These are phyloP conservation scores for Actenoides hombroni DNA, from an alignment of 2,113 vertebrate genomes.

Conservation along the genomic window DNA sequence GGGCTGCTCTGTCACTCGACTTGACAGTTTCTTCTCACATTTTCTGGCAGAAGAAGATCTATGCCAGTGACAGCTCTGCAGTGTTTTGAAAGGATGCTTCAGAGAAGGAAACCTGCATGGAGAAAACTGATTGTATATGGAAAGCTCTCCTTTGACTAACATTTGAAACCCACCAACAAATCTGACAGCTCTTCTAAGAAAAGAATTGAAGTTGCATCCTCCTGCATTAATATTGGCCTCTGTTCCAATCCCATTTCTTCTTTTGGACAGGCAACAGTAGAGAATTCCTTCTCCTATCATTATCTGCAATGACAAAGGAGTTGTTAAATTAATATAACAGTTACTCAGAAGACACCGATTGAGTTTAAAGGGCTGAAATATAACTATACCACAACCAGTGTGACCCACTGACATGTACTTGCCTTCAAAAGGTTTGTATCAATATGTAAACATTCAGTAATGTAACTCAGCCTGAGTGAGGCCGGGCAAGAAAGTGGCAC, in stretches of 20 bases:
- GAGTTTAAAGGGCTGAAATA: background rate
- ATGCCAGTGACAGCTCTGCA: background rate
- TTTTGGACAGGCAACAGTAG: constrained; percentile 92
- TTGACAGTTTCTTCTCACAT: background rate
- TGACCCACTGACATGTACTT: background rate
- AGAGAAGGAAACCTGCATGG: constrained; percentile 36
- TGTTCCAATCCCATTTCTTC: constrained; percentile 78
- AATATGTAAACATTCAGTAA: background rate
- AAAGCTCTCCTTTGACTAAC: constrained; percentile 3
- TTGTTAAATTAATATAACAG: background rate
- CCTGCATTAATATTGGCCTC: constrained; percentile 96
- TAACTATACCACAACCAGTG: background rate
- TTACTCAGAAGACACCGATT: background rate
- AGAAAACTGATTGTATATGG: constrained; percentile 18
- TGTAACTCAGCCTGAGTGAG: background rate
- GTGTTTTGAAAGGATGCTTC: background rate
- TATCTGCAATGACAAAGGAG: constrained; percentile 82
- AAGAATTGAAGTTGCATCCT: constrained; percentile 99
- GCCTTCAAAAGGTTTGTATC: background rate
- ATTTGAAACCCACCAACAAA: constrained; percentile 87
- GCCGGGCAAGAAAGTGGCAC: background rate
- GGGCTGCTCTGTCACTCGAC: background rate
- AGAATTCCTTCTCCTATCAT: constrained; percentile 97
- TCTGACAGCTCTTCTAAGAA: constrained; percentile 92
- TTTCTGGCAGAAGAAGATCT: background rate